Percentiles rank a stretch among this genome's conserved stretches.
Evolutionary conservation across 1,140 invertebrate species (phyloP).

Genomic region (Bombus superbus): DNA sequence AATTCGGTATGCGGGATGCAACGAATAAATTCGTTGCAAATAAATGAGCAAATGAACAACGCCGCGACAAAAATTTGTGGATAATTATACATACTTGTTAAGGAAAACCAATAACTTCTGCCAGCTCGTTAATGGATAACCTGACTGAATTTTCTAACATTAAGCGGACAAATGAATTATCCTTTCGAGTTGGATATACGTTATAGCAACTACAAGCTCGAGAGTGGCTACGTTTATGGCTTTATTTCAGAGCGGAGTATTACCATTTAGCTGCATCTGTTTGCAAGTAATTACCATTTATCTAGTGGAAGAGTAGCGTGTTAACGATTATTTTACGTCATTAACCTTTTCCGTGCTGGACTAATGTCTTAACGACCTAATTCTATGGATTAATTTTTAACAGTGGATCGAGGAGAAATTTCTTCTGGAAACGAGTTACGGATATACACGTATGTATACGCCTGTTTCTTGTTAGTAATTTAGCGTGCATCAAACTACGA

Average conservation of each 20-base stretch:
- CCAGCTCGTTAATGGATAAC: background rate
- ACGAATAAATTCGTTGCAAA: background rate
- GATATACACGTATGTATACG: background rate
- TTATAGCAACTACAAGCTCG: too few species aligned
- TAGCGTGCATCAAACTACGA: too few species aligned
- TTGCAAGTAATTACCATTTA: conserved; percentile 15
- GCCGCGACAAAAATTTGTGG: background rate
- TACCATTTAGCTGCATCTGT: conserved; percentile 1
- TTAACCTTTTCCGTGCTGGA: background rate
- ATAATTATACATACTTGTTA: background rate
- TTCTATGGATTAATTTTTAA: background rate
- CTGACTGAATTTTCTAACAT: background rate
- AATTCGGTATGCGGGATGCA: too few species aligned
- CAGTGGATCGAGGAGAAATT: background rate
- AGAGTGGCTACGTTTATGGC: background rate
- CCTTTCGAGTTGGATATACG: background rate
- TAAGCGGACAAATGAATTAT: background rate
- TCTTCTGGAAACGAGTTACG: background rate
- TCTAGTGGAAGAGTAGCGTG: background rate
- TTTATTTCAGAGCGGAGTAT: background rate
- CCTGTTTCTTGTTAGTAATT: background rate
- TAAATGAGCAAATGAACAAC: background rate
- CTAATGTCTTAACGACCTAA: background rate
- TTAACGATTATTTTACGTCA: conserved; percentile 16
- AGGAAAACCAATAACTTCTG: background rate